A percentile compares a stretch with the other conserved stretches of the same genome.
These are phyloP conservation scores for Drosophila gaucha DNA, from an alignment of 2,888 invertebrate genomes.

Conservation along the genomic window DNA sequence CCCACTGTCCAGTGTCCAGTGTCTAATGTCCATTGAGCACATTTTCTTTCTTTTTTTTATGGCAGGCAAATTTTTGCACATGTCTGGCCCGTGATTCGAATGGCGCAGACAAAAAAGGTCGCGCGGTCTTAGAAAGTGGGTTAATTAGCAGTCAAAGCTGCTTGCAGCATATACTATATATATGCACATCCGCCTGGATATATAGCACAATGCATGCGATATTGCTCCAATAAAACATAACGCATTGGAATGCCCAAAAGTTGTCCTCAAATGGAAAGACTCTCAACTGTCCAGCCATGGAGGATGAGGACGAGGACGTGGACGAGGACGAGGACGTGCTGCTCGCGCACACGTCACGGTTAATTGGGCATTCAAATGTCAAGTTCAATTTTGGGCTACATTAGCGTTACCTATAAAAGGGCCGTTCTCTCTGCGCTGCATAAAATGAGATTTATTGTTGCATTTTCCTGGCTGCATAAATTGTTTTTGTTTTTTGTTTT, in stretches of 20 bases:
- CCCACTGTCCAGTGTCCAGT: slow-evolving; percentile 18
- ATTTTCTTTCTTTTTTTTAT: slow-evolving; percentile 51
- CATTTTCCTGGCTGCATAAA: slow-evolving; percentile 67
- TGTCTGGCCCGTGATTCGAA: slow-evolving; percentile 52
- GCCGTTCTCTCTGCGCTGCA: slow-evolving; percentile 72
- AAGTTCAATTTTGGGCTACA: slow-evolving; percentile 84
- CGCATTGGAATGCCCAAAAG: slow-evolving; percentile 70
- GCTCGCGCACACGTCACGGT: slow-evolving; percentile 75
- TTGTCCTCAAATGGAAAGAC: slow-evolving; percentile 60
- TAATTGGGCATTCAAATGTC: slow-evolving; percentile 85
- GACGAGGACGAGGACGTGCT: slow-evolving; percentile 26
- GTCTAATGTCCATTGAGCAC: slow-evolving; percentile 22
- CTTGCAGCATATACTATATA: not conserved
- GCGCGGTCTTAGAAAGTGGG: slow-evolving; percentile 67
- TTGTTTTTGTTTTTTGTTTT: slow-evolving; percentile 18
- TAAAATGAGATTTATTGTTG: slow-evolving; percentile 83
- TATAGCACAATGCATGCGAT: slow-evolving; percentile 28
- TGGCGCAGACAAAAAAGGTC: slow-evolving; percentile 65
- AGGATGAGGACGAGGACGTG: slow-evolving; percentile 27
- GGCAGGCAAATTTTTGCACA: slow-evolving; percentile 63
- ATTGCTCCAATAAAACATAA: slow-evolving; percentile 73
- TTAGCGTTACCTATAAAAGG: slow-evolving; percentile 85
- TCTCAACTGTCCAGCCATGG: slow-evolving; percentile 24
- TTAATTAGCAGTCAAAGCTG: slow-evolving; percentile 56
- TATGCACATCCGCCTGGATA: slow-evolving; percentile 18